Evolutionary conservation across 2,888 invertebrate species (phyloP).

Genomic region (Allophyes oxyacanthae): DNA sequence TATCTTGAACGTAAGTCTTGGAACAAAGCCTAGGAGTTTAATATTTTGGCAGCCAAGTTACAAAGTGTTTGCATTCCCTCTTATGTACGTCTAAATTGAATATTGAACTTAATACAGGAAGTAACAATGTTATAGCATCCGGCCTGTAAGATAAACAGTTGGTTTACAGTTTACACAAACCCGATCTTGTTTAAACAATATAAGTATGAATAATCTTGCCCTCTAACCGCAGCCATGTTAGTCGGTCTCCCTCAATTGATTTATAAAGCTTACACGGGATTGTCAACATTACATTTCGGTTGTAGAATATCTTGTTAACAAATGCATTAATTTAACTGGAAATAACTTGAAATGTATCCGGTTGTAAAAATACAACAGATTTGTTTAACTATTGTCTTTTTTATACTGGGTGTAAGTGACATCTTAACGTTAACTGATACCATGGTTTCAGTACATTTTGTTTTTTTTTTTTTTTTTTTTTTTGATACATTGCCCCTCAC

Average conservation of each 20-base stretch:
- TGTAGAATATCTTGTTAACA: no score
- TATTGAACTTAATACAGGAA: constrained; percentile 15
- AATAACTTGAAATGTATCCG: no score
- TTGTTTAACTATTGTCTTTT: no score
- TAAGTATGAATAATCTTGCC: constrained; percentile 54
- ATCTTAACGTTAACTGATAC: no score
- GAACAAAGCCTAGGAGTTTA: constrained; percentile 65
- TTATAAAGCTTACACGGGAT: constrained; percentile 8
- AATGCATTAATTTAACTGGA: no score
- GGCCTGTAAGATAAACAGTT: constrained; percentile 42
- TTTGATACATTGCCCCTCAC: no score
- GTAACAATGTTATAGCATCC: constrained; percentile 17
- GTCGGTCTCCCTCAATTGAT: constrained; percentile 25
- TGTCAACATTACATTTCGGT: background rate
- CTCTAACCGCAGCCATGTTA: constrained; percentile 10
- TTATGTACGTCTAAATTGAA: constrained; percentile 18
- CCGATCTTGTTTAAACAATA: constrained; percentile 43
- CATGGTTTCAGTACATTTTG: no score
- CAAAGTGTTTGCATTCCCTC: constrained; percentile 42
- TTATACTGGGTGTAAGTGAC: no score
- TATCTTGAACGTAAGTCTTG: constrained; percentile 66
- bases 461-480: no score
- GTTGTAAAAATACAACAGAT: no score
- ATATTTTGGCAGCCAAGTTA: constrained; percentile 64
- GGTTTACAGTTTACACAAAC: constrained; percentile 39